Conservation (phyloP, 2,113 vertebrate genomes). For the Hydrolagus affinis region DNA sequence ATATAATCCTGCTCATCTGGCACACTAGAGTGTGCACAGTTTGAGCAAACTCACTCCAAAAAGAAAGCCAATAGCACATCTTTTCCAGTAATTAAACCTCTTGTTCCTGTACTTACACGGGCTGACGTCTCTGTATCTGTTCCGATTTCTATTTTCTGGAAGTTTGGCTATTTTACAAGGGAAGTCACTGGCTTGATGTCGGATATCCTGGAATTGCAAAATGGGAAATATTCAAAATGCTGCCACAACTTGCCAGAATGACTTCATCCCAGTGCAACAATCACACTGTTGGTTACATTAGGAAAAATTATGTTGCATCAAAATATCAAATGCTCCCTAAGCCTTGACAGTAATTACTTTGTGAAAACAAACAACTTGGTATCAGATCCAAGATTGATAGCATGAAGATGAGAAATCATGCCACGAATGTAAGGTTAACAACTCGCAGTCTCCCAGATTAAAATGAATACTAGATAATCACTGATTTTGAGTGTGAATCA, state of each 20-base stretch:
- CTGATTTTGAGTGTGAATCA: too few species aligned
- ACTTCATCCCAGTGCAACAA: background rate
- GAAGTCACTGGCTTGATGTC: slow-evolving; percentile 87
- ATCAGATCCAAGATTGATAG: too few species aligned
- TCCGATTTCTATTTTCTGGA: slow-evolving; percentile 88
- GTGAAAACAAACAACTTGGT: too few species aligned
- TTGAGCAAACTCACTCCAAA: background rate
- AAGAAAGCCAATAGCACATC: background rate
- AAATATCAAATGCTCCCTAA: too few species aligned
- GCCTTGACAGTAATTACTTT: too few species aligned
- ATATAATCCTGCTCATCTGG: background rate
- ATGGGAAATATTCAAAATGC: slow-evolving; percentile 38
- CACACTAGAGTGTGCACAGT: background rate
- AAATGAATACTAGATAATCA: too few species aligned
- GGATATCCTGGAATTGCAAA: slow-evolving; percentile 70
- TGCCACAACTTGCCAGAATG: background rate
- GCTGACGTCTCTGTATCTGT: slow-evolving; percentile 97
- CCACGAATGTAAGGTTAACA: too few species aligned
- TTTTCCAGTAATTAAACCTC: background rate
- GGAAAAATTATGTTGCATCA: too few species aligned
- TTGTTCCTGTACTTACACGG: slow-evolving; percentile 73
- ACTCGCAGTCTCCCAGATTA: too few species aligned
- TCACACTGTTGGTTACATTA: background rate
- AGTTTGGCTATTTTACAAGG: slow-evolving; percentile 88
- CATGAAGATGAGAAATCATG: too few species aligned